These are phyloP conservation scores for Melospiza georgiana DNA, from an alignment of 2,113 vertebrate species.

Conservation along the genomic window DNA sequence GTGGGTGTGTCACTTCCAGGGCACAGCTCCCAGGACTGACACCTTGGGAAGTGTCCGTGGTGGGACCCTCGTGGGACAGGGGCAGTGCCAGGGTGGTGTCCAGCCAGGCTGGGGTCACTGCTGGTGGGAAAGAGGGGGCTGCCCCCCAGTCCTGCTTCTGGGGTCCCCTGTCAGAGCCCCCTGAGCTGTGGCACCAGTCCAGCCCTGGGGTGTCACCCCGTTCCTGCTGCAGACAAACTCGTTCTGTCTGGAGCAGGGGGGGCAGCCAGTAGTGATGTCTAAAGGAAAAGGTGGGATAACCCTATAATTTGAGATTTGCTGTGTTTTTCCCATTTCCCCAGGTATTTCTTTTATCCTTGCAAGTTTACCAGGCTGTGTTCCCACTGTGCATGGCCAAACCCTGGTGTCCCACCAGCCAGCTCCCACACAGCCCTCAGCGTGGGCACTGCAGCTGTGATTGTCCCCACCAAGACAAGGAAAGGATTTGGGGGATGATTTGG, in stretches of 20 bases:
- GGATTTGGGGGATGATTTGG: neutral
- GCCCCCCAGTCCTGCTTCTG: neutral
- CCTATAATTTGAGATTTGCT: neutral
- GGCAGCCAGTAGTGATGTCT: neutral
- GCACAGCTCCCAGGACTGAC: neutral
- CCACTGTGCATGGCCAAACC: fast-evolving
- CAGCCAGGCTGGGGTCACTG: neutral
- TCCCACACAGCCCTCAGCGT: fast-evolving
- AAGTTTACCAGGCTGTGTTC: fast-evolving
- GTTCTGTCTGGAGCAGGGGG: neutral
- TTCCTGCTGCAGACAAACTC: neutral
- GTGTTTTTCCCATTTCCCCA: neutral
- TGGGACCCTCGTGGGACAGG: fast-evolving
- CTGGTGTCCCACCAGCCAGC: neutral
- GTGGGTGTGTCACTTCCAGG: neutral
- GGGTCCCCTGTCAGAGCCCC: neutral
- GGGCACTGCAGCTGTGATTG: neutral
- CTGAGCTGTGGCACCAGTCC: neutral
- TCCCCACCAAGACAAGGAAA: fast-evolving
- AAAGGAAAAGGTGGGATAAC: neutral
- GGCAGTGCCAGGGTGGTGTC: neutral
- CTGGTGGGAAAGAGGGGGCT: neutral
- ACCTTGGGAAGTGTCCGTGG: neutral
- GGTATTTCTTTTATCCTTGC: neutral
- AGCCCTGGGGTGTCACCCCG: neutral